Base-by-base conservation (phyloP, 2,888 invertebrate genomes). In the Lasius platythorax region DNA sequence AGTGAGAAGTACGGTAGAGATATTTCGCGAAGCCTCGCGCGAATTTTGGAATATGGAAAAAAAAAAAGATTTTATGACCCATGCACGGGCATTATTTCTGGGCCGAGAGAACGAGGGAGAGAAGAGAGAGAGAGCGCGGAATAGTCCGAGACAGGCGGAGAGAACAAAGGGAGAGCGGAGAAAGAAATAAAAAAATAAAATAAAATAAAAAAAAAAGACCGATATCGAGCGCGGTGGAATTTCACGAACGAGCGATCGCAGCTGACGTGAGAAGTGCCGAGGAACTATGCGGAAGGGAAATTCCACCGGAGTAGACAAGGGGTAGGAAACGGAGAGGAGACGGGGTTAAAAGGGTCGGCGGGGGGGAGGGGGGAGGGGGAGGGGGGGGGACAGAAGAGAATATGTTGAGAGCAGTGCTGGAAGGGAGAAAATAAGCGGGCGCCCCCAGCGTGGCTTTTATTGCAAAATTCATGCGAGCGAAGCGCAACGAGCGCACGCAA, bases 211-310 rank as follows among this genome's bases (percentile, higher is more conserved):
- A 73, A 70, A 81, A 72, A 86, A 85, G 82, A 73, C 56, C 82
- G 87, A 88, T 91, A 91, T 90, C 85, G 87, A 86, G 86, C 83
- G 79, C 84, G 82, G 40, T 75, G 87, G 88, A 91, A 91, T 91
- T 91, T 85, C 83, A 86, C 82, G 86, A 83, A 82, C 87, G 83
- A 85, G 63, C 83, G 85, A 89, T 84, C 89, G 89, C 87, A 82
- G 88, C 87, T 85, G 89, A 85, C 89, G 91, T 79, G 89, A 83
- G 85, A 87, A 85, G 87, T 78, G 85, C 79, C 79, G 83, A 83
- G 81, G 82, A 90, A 87, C 89, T 91, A 90, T 88, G 87, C 91
- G 88, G 86, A 85, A 87, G 83, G 85, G 87, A 87, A 89, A 89
- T 89, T 91, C 88, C 87, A 70, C 61, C 82, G 67, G 74, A 82